Percentiles rank a stretch among this genome's conserved stretches.
phyloP scores from a whole-genome alignment of 2,888 invertebrate species.

The Morinoia aosen region DNA sequence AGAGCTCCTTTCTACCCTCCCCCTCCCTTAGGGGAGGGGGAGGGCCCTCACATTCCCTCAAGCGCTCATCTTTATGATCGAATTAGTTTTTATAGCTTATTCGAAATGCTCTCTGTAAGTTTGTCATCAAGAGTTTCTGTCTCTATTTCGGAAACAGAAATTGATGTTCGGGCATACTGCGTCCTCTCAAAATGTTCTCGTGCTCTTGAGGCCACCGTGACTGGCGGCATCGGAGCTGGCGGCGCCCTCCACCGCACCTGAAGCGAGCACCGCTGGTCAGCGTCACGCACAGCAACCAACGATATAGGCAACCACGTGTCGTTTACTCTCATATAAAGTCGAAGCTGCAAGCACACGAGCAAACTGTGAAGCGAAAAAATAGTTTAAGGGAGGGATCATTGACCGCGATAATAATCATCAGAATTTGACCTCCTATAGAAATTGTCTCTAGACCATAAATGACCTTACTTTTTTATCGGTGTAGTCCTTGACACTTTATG shows the following conservation, averaged over 20 bases:
- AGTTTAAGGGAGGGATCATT: not conserved
- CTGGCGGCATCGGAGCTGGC: not conserved
- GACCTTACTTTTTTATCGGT: not conserved
- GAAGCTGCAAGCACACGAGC: not conserved
- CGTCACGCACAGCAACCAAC: too few species aligned
- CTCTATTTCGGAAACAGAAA: not conserved
- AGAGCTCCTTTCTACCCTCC: not conserved
- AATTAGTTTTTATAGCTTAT: constrained; percentile 6
- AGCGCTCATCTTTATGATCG: constrained; percentile 3
- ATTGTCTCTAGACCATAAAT: not conserved
- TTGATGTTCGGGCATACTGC: not conserved
- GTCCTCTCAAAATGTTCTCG: too few species aligned
- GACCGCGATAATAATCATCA: not conserved
- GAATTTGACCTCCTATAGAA: not conserved
- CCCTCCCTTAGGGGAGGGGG: too few species aligned
- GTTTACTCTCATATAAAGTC: too few species aligned
- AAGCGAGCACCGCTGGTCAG: too few species aligned
- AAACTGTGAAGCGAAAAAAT: not conserved
- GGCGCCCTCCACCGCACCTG: too few species aligned
- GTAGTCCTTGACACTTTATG: not conserved
- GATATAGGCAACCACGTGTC: too few species aligned
- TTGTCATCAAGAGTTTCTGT: not conserved
- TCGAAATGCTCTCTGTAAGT: not conserved
- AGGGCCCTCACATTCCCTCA: not conserved
- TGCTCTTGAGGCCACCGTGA: not conserved